Evolutionary conservation across 1,140 invertebrate genomes (phyloP), one percentile per base, ranked within the genome.

Genomic region (Drosophila mayri): DNA sequence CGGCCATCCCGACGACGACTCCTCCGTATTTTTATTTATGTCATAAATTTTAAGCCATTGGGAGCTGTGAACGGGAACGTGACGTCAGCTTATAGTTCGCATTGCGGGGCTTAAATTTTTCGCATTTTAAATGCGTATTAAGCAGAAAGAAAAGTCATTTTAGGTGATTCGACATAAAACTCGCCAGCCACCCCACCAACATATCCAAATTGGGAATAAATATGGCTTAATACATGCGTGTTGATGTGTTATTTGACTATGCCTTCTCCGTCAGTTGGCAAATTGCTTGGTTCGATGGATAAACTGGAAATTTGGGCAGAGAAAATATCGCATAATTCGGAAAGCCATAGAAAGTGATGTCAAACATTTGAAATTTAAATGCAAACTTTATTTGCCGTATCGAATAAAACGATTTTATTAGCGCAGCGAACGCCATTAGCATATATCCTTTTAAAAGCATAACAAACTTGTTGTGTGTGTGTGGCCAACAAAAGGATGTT

Each of bases 31-130:
- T 88, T 88, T 88, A 88, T 88, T 88, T 88, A 83, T 88, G 84
- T 84, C 85, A 88, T 88, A 88, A 88, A 88, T 90, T 88, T 88
- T 88, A 88, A 90, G 85, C 85, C 84, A 88, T 88, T 84, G 84
- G 84, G 84, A 88, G 76, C 80, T 88, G 85, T 67, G 85, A 80
- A 87, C 66, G 76, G 66, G 80, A 74, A 76, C 84, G 70, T 80
- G 81, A 72, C 81, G 81, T 80, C 62, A 84, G 77, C 76, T 76
- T 76, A 74, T 72, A 79, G 77, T 80, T 63, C 64, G 59, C 74
- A 78, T 28, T 78, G 65, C 58, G 65, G 73, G 74, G 73, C 73
- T 77, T 77, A 77, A 76, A 77, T 77, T 77, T 77, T 77, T 73
- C 67, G 74, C 64, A 77, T 77, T 77, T 77, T 77, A 76, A 77